phyloP scores from a whole-genome alignment of 2,797 vertebrate species.

The Sebastes variabilis region DNA sequence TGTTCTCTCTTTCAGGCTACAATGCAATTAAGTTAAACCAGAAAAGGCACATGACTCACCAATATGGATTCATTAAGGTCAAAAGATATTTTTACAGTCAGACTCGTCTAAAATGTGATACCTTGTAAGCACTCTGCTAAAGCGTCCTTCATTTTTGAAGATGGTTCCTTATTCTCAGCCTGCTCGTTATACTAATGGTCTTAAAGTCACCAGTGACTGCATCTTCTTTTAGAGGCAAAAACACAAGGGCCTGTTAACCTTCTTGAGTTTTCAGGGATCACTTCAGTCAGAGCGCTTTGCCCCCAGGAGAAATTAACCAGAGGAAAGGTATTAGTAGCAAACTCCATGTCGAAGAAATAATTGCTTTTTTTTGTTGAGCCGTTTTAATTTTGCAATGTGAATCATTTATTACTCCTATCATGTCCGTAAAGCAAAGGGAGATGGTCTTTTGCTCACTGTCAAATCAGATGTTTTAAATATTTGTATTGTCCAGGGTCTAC shows the following conservation, averaged over 20 bases:
- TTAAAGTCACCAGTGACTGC: not conserved
- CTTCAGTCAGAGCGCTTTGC: not conserved
- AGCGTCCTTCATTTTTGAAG: constrained; percentile 5
- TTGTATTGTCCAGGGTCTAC: too few relatives aligned
- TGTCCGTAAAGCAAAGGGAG: not conserved
- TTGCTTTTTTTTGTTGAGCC: not conserved
- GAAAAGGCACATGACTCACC: not conserved
- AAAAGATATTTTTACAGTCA: not conserved
- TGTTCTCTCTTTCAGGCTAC: not conserved
- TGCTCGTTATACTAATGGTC: constrained; percentile 1
- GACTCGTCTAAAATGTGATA: not conserved
- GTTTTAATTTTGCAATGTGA: not conserved
- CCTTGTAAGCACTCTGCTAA: not conserved
- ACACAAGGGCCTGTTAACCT: not conserved
- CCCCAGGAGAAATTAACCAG: constrained; percentile 21
- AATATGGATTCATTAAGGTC: not conserved
- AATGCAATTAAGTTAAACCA: not conserved
- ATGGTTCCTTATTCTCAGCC: not conserved
- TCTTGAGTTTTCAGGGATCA: not conserved
- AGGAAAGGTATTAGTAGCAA: not conserved
- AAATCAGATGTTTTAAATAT: not conserved
- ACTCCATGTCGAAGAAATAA: not conserved
- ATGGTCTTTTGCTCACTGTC: not conserved
- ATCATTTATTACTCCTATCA: not conserved
- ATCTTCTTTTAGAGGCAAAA: not conserved